Percentiles rank a stretch among this genome's conserved stretches.
phyloP scores from a whole-genome alignment of 2,113 vertebrate species.

The Phylloscopus trochilus region DNA sequence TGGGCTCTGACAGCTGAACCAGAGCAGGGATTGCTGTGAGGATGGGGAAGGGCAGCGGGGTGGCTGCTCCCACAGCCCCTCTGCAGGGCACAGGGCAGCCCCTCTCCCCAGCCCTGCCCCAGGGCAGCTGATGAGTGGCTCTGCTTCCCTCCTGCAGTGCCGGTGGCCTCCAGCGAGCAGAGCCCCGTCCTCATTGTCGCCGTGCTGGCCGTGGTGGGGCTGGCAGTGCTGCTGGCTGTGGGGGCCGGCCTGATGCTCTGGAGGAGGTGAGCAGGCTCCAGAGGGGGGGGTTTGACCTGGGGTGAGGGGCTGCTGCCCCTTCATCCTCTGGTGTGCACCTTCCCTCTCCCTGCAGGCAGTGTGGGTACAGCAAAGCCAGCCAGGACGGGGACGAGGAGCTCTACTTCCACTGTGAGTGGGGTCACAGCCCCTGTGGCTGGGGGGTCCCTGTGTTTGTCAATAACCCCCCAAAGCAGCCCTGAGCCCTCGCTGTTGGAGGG shows the following conservation, averaged over 20 bases:
- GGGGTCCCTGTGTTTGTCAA: neutral
- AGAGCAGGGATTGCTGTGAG: neutral
- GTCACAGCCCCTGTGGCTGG: rapidly evolving
- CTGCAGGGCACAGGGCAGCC: neutral
- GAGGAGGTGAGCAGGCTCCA: slow-evolving; percentile 76
- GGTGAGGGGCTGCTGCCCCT: rapidly evolving
- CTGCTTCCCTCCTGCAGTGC: slow-evolving; percentile 68
- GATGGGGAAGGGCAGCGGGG: neutral
- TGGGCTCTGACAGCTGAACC: neutral
- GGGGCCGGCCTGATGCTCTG: slow-evolving; percentile 80
- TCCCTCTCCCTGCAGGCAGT: slow-evolving; percentile 75
- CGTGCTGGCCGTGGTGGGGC: slow-evolving; percentile 80
- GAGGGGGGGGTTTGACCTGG: neutral
- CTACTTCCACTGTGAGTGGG: slow-evolving; percentile 88
- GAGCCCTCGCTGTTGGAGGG: neutral
- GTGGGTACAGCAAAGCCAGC: slow-evolving; percentile 89
- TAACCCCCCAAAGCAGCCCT: neutral
- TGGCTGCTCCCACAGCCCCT: neutral
- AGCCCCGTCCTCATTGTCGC: slow-evolving; percentile 81
- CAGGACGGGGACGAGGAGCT: slow-evolving; percentile 91
- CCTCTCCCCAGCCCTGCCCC: neutral
- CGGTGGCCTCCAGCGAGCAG: slow-evolving; percentile 85
- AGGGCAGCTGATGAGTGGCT: rapidly evolving
- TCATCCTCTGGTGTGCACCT: neutral
- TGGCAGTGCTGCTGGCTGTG: slow-evolving; percentile 83